A percentile compares a stretch with the other conserved stretches of the same genome.
phyloP scores from a whole-genome alignment of 2,113 vertebrate genomes.

The Cairina moschata region DNA sequence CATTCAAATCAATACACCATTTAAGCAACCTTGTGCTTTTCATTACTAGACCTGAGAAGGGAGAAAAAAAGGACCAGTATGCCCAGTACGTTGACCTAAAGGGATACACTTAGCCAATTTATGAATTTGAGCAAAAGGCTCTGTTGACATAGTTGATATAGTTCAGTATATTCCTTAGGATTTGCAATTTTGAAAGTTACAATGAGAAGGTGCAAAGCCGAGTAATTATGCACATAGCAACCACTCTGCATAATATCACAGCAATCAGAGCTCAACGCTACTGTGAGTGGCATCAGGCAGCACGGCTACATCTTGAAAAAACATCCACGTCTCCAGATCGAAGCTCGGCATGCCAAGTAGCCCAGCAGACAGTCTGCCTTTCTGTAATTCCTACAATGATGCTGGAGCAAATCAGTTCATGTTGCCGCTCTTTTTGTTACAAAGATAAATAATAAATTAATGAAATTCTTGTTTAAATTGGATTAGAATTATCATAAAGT shows the following conservation, averaged over 20 bases:
- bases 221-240: fast-evolving
- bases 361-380: background rate
- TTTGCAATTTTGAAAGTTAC: background rate
- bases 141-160: background rate
- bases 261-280: background rate
- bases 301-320: background rate
- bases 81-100: fast-evolving
- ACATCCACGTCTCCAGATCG: background rate
- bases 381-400: background rate
- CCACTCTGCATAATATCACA: fast-evolving
- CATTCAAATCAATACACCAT: fast-evolving
- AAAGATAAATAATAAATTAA: background rate
- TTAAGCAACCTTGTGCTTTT: fast-evolving
- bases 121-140: background rate
- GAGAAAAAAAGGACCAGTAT: background rate
- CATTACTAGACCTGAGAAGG: background rate
- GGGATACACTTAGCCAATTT: fast-evolving
- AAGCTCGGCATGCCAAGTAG: background rate
- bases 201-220: background rate
- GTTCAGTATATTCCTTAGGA: too few species aligned
- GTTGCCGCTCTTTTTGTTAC: background rate
- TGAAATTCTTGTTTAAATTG: background rate
- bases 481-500: background rate
- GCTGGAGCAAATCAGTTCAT: background rate
- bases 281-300: background rate